Evolutionary conservation across 1,140 invertebrate species (phyloP).

Genomic region (Atta texana): DNA sequence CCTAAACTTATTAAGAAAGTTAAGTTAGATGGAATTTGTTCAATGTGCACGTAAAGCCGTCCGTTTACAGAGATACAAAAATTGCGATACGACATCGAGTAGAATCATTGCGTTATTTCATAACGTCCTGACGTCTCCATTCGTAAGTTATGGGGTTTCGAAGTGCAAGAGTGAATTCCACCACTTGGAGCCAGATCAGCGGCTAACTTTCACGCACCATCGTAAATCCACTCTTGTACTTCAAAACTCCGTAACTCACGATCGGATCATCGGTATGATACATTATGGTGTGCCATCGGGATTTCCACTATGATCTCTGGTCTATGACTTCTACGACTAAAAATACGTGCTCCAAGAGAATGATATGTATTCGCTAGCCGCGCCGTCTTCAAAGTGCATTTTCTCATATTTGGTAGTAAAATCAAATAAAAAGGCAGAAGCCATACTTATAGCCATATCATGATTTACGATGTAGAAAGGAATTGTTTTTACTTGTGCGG

Average conservation of each 20-base stretch:
- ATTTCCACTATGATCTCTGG: conserved; percentile 57
- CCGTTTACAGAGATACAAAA: conserved; percentile 24
- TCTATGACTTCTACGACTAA: conserved; percentile 43
- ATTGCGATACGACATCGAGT: conserved; percentile 12
- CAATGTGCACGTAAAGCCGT: neutral
- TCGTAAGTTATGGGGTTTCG: conserved; percentile 72
- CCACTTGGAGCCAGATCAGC: conserved; percentile 75
- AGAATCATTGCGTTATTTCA: conserved; percentile 70
- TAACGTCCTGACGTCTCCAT: conserved; percentile 65
- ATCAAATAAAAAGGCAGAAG: conserved; percentile 65
- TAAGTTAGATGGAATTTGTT: neutral
- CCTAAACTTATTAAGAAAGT: neutral
- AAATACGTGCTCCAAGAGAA: conserved; percentile 64
- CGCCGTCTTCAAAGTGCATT: conserved; percentile 66
- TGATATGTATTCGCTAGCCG: conserved; percentile 62
- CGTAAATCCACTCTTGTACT: conserved; percentile 76
- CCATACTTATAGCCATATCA: conserved; percentile 51
- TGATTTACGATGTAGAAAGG: conserved; percentile 25
- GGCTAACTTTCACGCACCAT: conserved; percentile 76
- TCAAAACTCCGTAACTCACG: conserved; percentile 75
- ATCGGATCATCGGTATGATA: conserved; percentile 77
- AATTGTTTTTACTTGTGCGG: neutral
- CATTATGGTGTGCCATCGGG: conserved; percentile 73
- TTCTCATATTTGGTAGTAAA: conserved; percentile 74
- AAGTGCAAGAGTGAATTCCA: conserved; percentile 76